Evolutionary conservation across 2,888 invertebrate genomes (phyloP), one percentile per base, ranked within the genome.

Genomic region (Onthophagus sagittarius): DNA sequence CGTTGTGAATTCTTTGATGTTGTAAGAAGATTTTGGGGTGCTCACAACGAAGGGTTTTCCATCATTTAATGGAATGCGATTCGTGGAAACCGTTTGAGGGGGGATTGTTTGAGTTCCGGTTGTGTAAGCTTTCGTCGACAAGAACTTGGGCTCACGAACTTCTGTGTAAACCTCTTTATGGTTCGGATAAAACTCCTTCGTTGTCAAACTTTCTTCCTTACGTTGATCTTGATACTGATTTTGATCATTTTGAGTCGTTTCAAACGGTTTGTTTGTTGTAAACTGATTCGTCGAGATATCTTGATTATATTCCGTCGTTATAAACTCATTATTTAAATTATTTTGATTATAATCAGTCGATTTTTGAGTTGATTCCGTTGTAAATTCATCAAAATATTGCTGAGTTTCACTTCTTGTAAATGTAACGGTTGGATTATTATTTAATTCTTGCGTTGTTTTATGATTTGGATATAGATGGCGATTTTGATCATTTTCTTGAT

Each of bases 161-260:
- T 84, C 84, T 0, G 84, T 82, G 63, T 85, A 85, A 0, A 83
- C 83, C 39, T 79, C 77, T 76, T 82, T 79, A 72, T 85, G 85
- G 74, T 85, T 85, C 1, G 84, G 82, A 78, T 85, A 82, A 2
- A 79, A 78, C 72, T 81, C 23, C 23, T 23, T 23, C 23, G 23
- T 23, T 23, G 23, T 82, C 23, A 23, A 23, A n/a, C 32, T 53
- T 32, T 69, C 14, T 5, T 63, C 15, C 2, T 7, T 53, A 9
- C 11, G 7, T 53, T 53, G 39, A 53, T 53, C 39, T 9, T 9
- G 1, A 53, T 53, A 7, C 11, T 53, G 39, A 53, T 53, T 53
- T 11, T 53, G 9, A 53, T 53, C 7, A 1, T 1, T 23, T 23
- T 23, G 23, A 23, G 23, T 53, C 11, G 39, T 53, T 53, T 53